A percentile compares a stretch with the other conserved stretches of the same genome.
Evolutionary conservation across 2,113 vertebrate species (phyloP).

Genomic region (Apteryx owenii): DNA sequence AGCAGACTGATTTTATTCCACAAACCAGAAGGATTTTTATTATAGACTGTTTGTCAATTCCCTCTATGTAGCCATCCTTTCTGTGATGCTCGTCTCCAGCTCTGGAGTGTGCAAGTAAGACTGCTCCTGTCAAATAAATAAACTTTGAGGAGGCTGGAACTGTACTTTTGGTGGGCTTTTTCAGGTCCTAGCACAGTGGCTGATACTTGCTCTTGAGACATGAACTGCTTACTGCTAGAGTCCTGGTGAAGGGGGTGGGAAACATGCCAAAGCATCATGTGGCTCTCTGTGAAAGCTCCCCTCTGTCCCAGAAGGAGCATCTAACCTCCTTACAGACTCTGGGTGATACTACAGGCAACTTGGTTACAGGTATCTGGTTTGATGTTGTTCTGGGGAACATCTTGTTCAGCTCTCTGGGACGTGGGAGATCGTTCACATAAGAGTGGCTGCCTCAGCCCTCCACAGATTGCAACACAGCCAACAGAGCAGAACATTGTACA

Average conservation of each 20-base stretch:
- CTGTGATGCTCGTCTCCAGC: not conserved
- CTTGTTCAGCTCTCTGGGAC: not conserved
- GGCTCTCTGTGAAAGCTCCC: not conserved
- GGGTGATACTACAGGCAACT: not conserved
- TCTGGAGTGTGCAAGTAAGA: not conserved
- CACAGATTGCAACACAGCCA: not conserved
- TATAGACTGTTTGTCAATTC: not conserved
- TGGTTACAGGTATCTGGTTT: not conserved
- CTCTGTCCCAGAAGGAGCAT: rapidly evolving
- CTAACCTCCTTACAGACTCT: not conserved
- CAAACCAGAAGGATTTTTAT: not conserved
- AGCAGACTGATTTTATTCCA: not conserved
- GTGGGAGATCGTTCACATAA: not conserved
- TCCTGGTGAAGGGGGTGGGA: not conserved
- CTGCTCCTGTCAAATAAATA: not conserved
- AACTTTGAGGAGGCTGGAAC: not conserved
- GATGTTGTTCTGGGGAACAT: not conserved
- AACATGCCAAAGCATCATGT: not conserved
- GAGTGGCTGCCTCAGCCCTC: not conserved
- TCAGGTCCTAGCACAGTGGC: not conserved
- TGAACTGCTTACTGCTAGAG: not conserved
- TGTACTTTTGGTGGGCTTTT: not conserved
- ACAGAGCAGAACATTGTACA: rapidly evolving
- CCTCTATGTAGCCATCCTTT: not conserved
- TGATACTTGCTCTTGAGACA: not conserved